Percentiles rank a stretch among this genome's conserved stretches.
Evolutionary conservation across 2,797 vertebrate genomes (phyloP).

Genomic region (Pipistrellus kuhlii): DNA sequence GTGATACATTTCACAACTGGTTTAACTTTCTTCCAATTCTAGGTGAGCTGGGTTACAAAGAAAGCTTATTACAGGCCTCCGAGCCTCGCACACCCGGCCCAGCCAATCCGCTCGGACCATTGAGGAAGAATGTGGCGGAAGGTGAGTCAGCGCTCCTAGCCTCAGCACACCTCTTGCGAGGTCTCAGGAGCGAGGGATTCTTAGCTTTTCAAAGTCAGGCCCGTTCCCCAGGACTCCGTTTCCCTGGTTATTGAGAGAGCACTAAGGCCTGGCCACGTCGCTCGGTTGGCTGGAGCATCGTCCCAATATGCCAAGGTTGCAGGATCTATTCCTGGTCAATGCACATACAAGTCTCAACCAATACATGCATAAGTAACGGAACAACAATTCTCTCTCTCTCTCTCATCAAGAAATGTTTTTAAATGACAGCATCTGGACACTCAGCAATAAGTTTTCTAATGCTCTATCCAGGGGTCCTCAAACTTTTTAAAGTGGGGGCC

Average conservation of each 20-base stretch:
- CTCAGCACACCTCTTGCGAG: not conserved
- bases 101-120: not conserved
- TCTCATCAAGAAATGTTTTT: not conserved
- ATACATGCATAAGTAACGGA: not conserved
- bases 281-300: not conserved
- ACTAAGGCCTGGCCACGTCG: not conserved
- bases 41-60: constrained; percentile 6
- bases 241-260: not conserved
- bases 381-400: not conserved
- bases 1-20: constrained; percentile 59
- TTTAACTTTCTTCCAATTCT: constrained; percentile 40
- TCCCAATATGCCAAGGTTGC: not conserved
- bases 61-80: not conserved
- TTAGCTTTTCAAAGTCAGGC: not conserved
- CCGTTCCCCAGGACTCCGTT: not conserved
- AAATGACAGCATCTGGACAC: not conserved
- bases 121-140: not conserved
- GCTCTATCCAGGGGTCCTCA: too few species aligned
- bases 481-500: too few species aligned
- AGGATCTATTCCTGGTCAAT: not conserved
- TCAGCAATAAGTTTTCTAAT: not conserved
- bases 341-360: not conserved
- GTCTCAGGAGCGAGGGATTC: not conserved
- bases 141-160: not conserved
- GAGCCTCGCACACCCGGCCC: not conserved